phyloP scores from a whole-genome alignment of 2,797 vertebrate genomes.

The Acanthis flammea region DNA sequence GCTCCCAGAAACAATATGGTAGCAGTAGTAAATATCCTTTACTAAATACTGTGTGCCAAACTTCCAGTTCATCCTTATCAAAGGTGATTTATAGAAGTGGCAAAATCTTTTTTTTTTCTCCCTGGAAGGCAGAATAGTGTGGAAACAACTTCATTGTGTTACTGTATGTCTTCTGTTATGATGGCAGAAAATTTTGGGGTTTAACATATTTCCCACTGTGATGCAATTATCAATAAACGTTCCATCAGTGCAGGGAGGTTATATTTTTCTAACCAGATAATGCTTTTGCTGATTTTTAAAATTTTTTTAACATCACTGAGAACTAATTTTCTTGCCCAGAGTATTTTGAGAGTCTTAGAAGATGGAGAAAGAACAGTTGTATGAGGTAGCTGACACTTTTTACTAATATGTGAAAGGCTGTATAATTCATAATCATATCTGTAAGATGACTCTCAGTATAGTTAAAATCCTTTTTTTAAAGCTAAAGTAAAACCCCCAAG shows the following conservation, averaged over 20 bases:
- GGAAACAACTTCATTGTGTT: neutral
- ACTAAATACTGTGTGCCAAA: neutral
- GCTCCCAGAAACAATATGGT: neutral
- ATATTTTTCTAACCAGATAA: slow-evolving; percentile 1
- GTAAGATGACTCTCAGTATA: neutral
- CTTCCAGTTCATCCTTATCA: neutral
- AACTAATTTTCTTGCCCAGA: neutral
- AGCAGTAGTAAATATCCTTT: neutral
- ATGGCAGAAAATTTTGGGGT: neutral
- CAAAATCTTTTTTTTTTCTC: neutral
- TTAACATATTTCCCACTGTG: neutral
- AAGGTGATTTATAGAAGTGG: neutral
- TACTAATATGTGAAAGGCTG: neutral
- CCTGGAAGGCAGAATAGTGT: neutral
- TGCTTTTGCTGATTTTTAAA: neutral
- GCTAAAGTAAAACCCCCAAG: neutral
- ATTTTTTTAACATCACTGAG: neutral
- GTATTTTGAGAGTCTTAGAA: neutral
- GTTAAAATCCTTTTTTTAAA: neutral
- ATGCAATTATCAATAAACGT: neutral
- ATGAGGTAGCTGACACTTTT: neutral
- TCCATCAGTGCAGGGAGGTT: neutral
- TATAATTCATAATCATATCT: neutral
- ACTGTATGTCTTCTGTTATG: neutral
- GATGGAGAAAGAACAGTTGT: neutral